phyloP scores from a whole-genome alignment of 2,888 invertebrate genomes.

The Cheilosia scutellata region DNA sequence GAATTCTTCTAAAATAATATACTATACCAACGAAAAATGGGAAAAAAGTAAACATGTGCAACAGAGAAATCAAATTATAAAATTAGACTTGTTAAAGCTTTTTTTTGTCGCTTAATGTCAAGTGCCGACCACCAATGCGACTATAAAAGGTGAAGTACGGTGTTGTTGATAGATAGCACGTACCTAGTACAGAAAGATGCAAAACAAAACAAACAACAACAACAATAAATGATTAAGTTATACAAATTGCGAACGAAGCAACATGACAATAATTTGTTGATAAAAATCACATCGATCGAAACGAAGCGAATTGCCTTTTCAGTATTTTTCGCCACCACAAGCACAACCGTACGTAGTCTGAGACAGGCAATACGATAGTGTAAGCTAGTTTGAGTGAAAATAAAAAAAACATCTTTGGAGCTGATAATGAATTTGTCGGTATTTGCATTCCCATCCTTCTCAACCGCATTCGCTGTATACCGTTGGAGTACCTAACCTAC shows the following conservation, averaged over 20 bases:
- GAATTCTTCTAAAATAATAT: constrained; percentile 15
- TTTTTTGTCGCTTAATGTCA: constrained; percentile 44
- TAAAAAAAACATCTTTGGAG: neutral
- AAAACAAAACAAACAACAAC: constrained; percentile 34
- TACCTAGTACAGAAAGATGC: neutral
- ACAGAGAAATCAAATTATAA: constrained; percentile 43
- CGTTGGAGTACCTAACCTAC: neutral
- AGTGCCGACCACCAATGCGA: constrained; percentile 24
- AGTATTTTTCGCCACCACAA: neutral
- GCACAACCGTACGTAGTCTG: neutral
- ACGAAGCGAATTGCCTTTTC: neutral
- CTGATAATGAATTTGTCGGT: constrained; percentile 27
- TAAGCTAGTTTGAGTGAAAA: constrained; percentile 19
- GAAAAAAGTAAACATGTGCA: constrained; percentile 31
- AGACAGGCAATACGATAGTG: neutral
- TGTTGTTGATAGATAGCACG: neutral
- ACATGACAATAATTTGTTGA: constrained; percentile 30
- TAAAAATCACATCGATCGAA: constrained; percentile 20
- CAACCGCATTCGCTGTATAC: constrained; percentile 4
- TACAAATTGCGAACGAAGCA: constrained; percentile 21
- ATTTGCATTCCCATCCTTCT: constrained; percentile 14
- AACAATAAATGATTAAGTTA: constrained; percentile 30
- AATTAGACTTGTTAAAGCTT: constrained; percentile 54
- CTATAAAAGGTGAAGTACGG: constrained; percentile 2
- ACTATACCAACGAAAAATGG: neutral